Conservation (phyloP, 2,113 vertebrate genomes). For the Petromus typicus region DNA sequence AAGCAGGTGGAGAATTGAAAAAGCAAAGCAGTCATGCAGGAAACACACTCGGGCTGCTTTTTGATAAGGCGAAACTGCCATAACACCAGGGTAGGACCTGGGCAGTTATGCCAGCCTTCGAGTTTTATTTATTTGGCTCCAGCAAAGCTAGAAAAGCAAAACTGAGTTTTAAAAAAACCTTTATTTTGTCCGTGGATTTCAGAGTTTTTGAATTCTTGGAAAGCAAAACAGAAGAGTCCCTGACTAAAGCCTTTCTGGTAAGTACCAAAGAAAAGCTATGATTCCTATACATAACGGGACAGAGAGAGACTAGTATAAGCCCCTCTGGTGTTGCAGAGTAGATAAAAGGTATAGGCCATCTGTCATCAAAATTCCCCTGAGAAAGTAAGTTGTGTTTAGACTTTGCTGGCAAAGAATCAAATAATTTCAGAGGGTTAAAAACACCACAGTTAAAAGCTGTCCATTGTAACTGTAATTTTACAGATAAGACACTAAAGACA, state of each 20-base stretch:
- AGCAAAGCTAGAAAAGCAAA: slow-evolving; percentile 58
- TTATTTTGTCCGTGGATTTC: slow-evolving; percentile 65
- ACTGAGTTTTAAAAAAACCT: slow-evolving; percentile 45
- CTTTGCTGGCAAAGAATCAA: slow-evolving; percentile 43
- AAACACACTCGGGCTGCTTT: slow-evolving; percentile 70
- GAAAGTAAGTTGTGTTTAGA: slow-evolving; percentile 15
- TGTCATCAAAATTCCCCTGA: slow-evolving; percentile 40
- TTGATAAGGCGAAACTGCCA: slow-evolving; percentile 60
- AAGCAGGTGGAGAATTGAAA: slow-evolving; percentile 78
- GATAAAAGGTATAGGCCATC: slow-evolving; percentile 55
- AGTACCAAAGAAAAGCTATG: slow-evolving; percentile 63
- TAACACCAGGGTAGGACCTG: slow-evolving; percentile 46
- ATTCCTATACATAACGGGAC: slow-evolving; percentile 46
- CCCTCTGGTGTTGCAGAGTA: slow-evolving; percentile 15
- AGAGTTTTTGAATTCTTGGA: slow-evolving; percentile 76
- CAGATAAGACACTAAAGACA: neutral
- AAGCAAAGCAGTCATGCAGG: slow-evolving; percentile 49
- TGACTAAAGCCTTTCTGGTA: slow-evolving; percentile 72
- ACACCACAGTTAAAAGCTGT: slow-evolving; percentile 48
- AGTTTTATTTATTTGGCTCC: slow-evolving; percentile 56
- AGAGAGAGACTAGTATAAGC: slow-evolving; percentile 28
- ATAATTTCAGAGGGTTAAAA: slow-evolving; percentile 47
- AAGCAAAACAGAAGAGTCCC: slow-evolving; percentile 73
- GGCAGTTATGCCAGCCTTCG: neutral
- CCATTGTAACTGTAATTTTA: neutral